Percentiles rank a stretch among this genome's conserved stretches.
phyloP scores from a whole-genome alignment of 2,113 vertebrate genomes.

The Calyptomena viridis region DNA sequence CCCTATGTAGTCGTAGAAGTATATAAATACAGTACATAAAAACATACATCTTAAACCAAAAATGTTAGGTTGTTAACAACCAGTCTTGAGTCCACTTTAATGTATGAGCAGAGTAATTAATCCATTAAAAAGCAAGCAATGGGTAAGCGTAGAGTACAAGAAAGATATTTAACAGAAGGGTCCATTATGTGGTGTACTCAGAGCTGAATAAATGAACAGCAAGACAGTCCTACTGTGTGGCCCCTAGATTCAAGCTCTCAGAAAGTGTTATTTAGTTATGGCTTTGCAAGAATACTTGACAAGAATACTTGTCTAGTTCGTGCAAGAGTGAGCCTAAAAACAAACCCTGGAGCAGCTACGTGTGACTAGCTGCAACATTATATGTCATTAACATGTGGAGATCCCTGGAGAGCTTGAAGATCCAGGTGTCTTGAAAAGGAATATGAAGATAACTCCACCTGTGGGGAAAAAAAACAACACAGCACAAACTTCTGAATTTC shows the following conservation, averaged over 20 bases:
- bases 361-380: not conserved
- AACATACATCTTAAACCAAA: not conserved
- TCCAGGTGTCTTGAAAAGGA: not conserved
- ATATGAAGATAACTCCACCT: not conserved
- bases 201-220: not conserved
- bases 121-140: not conserved
- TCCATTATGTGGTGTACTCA: not conserved
- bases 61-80: not conserved
- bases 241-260: not conserved
- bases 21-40: not conserved
- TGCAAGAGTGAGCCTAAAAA: not conserved
- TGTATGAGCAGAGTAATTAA: not conserved
- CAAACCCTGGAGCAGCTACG: not conserved
- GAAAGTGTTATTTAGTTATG: not conserved
- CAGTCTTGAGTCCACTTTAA: not conserved
- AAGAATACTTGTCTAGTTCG: accelerated
- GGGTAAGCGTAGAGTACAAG: not conserved
- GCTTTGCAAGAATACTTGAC: not conserved
- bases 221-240: not conserved
- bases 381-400: accelerated
- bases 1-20: not conserved
- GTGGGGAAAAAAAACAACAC: not conserved
- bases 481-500: not conserved
- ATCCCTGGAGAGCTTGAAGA: not conserved
- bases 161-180: not conserved